A percentile compares a stretch with the other conserved stretches of the same genome.
Evolutionary conservation across 2,113 vertebrate genomes (phyloP).

Genomic region (Pimephales promelas): DNA sequence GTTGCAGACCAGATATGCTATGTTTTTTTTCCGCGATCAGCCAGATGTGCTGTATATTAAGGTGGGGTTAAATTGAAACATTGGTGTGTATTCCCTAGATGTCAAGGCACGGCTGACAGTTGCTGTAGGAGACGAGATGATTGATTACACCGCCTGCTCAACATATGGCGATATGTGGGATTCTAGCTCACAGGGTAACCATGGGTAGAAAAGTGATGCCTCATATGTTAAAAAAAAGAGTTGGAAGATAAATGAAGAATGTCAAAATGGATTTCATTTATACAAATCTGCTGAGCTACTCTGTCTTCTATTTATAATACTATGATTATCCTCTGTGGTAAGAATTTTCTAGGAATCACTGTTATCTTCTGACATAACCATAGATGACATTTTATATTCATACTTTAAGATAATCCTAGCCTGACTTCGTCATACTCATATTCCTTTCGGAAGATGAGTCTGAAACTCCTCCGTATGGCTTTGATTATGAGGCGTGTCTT

Average conservation of each 20-base stretch:
- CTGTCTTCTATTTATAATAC: constrained; percentile 47
- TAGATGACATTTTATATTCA: not conserved
- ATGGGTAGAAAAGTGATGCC: constrained; percentile 11
- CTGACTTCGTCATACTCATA: too few species aligned
- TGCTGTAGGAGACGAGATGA: constrained; percentile 71
- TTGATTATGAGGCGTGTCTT: too few species aligned
- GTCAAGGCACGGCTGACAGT: constrained; percentile 63
- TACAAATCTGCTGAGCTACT: constrained; percentile 13
- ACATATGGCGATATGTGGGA: constrained; percentile 58
- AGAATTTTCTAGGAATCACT: constrained; percentile 25
- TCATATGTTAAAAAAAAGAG: constrained; percentile 20
- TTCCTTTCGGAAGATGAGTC: too few species aligned
- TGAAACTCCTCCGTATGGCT: too few species aligned
- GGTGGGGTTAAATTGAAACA: constrained; percentile 68
- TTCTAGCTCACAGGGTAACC: constrained; percentile 38
- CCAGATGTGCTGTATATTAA: constrained; percentile 64
- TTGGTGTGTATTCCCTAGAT: constrained; percentile 60
- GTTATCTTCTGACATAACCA: constrained; percentile 2
- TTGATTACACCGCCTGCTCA: constrained; percentile 61
- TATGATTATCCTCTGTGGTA: constrained; percentile 18
- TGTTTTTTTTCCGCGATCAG: constrained; percentile 49
- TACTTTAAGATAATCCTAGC: not conserved
- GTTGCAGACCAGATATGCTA: constrained; percentile 24
- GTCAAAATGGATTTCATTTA: constrained; percentile 49
- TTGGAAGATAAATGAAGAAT: constrained; percentile 53